phyloP scores from a whole-genome alignment of 2,113 vertebrate genomes.

The Centropus unirufus region DNA sequence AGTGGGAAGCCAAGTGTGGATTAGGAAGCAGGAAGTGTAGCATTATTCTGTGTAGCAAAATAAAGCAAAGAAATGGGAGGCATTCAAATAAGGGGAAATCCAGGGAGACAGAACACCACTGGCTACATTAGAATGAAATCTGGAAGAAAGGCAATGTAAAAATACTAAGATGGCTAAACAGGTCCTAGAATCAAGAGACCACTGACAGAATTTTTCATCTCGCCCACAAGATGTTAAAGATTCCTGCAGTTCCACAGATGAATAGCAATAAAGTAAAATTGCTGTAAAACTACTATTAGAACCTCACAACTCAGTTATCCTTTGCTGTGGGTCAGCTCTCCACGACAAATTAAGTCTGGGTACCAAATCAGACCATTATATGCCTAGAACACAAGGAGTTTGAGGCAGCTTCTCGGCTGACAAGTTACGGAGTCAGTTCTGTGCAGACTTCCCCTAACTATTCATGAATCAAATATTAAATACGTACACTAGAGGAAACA shows the following conservation, averaged over 20 bases:
- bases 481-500: neutral
- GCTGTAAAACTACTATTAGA: neutral
- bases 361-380: neutral
- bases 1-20: neutral
- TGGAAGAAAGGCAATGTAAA: neutral
- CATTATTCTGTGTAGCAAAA: neutral
- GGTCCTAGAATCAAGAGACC: neutral
- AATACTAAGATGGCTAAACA: neutral
- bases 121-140: neutral
- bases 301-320: neutral
- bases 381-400: neutral
- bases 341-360: neutral
- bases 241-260: neutral
- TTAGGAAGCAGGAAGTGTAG: neutral
- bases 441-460: neutral
- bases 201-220: neutral
- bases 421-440: neutral
- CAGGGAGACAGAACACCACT: neutral
- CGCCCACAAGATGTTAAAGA: neutral
- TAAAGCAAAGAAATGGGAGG: neutral
- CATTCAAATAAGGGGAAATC: neutral
- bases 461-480: neutral
- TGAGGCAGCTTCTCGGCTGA: neutral
- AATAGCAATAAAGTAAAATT: neutral
- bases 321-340: neutral